Evolutionary conservation across 2,888 invertebrate genomes (phyloP).

Genomic region (Agapostemon virescens): DNA sequence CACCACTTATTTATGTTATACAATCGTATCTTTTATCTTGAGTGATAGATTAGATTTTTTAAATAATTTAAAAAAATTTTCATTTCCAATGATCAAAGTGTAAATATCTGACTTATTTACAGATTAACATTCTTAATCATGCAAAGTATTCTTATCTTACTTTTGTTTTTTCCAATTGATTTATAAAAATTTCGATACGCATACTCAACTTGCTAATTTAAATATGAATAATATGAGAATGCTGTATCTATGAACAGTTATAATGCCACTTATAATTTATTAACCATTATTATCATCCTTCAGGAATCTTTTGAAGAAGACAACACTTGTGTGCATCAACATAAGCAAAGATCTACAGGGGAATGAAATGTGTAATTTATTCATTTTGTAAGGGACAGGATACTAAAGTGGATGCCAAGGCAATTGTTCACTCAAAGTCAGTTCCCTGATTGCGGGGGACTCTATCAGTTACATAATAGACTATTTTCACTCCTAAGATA

Average conservation of each 20-base stretch:
- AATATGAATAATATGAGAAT: no score
- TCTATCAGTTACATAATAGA: not conserved
- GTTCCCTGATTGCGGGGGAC: not conserved
- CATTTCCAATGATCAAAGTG: not conserved
- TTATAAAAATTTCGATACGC: not conserved
- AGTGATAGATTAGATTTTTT: not conserved
- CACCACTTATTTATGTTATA: not conserved
- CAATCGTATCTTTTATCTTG: not conserved
- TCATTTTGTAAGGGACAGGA: not conserved
- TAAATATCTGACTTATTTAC: not conserved
- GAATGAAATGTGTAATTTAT: not conserved
- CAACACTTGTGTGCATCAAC: not conserved
- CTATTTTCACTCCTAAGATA: conserved; percentile 11
- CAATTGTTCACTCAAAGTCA: conserved; percentile 5
- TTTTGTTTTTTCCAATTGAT: not conserved
- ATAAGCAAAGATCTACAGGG: not conserved
- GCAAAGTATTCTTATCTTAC: not conserved
- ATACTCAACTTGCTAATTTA: not conserved
- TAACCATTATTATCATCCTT: not conserved
- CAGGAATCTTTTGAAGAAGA: not conserved
- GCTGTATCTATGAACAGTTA: not conserved
- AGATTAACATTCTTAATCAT: not conserved
- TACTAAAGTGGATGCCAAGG: not conserved
- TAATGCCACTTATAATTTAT: not conserved
- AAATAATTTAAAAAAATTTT: not conserved